Conservation (phyloP, 2,888 invertebrate species). For the Clepsis dumicolana region DNA sequence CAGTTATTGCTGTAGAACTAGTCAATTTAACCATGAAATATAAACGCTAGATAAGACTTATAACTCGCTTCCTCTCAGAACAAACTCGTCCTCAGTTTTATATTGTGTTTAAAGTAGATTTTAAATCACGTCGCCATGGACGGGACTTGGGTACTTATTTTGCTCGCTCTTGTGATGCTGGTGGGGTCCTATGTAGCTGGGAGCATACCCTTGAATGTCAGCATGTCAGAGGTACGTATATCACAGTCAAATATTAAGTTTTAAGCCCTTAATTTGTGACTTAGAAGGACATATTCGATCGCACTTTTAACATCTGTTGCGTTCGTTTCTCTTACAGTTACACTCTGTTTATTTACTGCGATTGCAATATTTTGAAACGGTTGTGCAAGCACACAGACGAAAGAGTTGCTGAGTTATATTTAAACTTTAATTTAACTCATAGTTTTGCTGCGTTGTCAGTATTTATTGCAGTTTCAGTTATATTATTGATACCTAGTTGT, state of each 20-base stretch:
- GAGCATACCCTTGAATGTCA: constrained; percentile 96
- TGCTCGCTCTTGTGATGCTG: constrained; percentile 96
- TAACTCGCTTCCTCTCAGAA: constrained; percentile 35
- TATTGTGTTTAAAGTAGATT: constrained; percentile 28
- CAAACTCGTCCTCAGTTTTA: constrained; percentile 19
- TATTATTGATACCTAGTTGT: background rate
- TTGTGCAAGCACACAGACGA: background rate
- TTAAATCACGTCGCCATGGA: constrained; percentile 87
- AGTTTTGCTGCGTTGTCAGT: background rate
- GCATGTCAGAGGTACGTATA: constrained; percentile 94
- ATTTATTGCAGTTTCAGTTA: background rate
- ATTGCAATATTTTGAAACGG: constrained; percentile 24
- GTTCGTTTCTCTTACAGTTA: constrained; percentile 10
- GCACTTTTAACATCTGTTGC: constrained; percentile 31
- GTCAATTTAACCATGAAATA: constrained; percentile 53
- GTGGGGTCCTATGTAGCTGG: constrained; percentile 98
- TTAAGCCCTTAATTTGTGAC: background rate
- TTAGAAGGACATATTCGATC: background rate
- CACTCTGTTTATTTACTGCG: constrained; percentile 31
- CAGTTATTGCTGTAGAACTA: constrained; percentile 40
- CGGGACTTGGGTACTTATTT: constrained; percentile 92
- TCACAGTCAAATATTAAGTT: background rate
- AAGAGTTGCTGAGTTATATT: background rate
- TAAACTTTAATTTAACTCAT: background rate
- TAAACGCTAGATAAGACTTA: constrained; percentile 51